Percentiles rank a stretch among this genome's conserved stretches.
phyloP scores from a whole-genome alignment of 2,797 vertebrate species.

The Zalophus californianus region DNA sequence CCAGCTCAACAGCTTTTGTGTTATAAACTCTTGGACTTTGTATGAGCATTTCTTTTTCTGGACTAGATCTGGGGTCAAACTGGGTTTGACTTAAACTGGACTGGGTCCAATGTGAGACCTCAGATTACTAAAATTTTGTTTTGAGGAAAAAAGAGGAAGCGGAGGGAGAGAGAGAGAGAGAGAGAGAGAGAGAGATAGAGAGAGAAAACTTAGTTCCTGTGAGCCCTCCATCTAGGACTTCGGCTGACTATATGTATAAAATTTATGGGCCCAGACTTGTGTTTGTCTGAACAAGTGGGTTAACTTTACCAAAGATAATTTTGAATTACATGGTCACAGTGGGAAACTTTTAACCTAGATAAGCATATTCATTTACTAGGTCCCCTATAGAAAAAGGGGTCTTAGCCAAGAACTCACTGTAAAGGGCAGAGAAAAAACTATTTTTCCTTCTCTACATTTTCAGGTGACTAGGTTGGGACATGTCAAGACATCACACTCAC shows the following conservation, averaged over 20 bases:
- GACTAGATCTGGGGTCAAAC: neutral
- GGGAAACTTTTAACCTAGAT: neutral
- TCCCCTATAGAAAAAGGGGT: neutral
- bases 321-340: neutral
- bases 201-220: neutral
- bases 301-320: neutral
- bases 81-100: neutral
- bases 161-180: neutral
- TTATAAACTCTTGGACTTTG: neutral
- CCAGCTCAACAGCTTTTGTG: neutral
- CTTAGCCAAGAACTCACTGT: neutral
- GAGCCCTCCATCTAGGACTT: neutral
- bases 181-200: neutral
- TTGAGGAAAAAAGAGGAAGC: neutral
- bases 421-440: neutral
- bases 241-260: neutral
- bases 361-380: neutral
- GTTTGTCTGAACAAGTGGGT: neutral
- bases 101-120: neutral
- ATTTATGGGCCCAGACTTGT: neutral
- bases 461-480: neutral
- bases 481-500: neutral
- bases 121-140: neutral
- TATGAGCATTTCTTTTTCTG: neutral
- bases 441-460: neutral